These are phyloP conservation scores for Conus ventricosus DNA, from an alignment of 1,140 invertebrate genomes.

Conservation along the genomic window DNA sequence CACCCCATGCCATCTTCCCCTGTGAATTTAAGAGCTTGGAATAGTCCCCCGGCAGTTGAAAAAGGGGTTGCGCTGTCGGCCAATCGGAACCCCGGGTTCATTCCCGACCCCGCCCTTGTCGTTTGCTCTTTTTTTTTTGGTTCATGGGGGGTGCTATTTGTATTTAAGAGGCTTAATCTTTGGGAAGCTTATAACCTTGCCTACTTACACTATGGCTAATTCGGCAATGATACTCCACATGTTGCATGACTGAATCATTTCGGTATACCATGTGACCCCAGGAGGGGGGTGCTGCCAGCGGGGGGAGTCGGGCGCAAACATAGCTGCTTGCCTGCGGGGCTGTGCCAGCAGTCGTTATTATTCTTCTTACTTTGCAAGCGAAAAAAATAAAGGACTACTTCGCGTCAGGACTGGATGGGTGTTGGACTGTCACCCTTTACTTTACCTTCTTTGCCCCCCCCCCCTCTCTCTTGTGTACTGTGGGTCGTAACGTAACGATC, in stretches of 20 bases:
- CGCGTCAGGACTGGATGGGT: background rate
- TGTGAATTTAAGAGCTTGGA: too few relatives aligned
- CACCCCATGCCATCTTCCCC: too few relatives aligned
- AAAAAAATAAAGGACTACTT: background rate
- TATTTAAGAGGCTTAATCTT: background rate
- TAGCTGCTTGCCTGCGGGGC: background rate
- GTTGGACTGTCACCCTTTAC: background rate
- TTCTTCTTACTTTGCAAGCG: background rate
- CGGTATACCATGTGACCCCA: background rate
- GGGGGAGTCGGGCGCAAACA: background rate
- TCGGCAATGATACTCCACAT: background rate
- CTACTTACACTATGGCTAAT: background rate
- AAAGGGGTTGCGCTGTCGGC: too few relatives aligned
- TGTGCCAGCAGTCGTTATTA: constrained; percentile 4
- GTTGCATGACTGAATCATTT: background rate
- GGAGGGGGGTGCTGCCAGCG: background rate
- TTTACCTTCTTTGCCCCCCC: too few relatives aligned
- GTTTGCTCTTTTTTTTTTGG: too few relatives aligned
- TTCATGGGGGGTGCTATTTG: too few relatives aligned
- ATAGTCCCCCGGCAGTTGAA: too few relatives aligned
- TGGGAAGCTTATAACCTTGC: background rate
- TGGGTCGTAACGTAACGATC: too few relatives aligned
- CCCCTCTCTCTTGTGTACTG: too few relatives aligned
- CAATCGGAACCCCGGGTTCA: too few relatives aligned
- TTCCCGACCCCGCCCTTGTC: background rate